These are phyloP conservation scores for Cyphotilapia sp. DNA, from an alignment of 2,113 vertebrate species.

Conservation along the genomic window DNA sequence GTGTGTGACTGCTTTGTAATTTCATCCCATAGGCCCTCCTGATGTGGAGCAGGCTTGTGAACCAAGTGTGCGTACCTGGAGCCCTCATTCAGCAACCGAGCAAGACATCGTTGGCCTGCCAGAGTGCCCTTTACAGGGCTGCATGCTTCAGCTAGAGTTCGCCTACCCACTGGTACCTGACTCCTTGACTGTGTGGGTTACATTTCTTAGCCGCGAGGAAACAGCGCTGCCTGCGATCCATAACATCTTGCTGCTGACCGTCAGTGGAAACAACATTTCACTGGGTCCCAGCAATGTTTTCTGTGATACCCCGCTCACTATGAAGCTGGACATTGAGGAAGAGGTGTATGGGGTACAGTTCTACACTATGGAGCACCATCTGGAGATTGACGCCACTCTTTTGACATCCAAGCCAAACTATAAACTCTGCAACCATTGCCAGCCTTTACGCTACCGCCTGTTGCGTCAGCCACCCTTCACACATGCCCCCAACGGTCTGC, in stretches of 20 bases:
- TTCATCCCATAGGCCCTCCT: conserved; percentile 81
- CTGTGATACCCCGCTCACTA: conserved; percentile 88
- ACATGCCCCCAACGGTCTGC: conserved; percentile 63
- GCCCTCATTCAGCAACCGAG: conserved; percentile 86
- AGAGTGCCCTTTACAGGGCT: conserved; percentile 85
- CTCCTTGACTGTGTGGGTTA: conserved; percentile 92
- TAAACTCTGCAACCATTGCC: conserved; percentile 75
- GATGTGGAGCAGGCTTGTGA: conserved; percentile 96
- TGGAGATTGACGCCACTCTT: conserved; percentile 93
- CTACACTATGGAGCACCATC: conserved; percentile 91
- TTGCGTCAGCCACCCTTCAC: conserved; percentile 82
- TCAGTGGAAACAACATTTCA: conserved; percentile 84
- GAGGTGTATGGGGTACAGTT: conserved; percentile 90
- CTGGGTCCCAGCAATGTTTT: conserved; percentile 89
- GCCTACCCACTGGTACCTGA: conserved; percentile 81
- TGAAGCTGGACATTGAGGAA: conserved; percentile 80
- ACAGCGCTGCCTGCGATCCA: conserved; percentile 84
- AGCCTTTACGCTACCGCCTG: conserved; percentile 82
- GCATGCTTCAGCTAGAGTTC: conserved; percentile 93
- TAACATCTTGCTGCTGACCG: conserved; percentile 84
- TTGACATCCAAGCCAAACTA: conserved; percentile 81
- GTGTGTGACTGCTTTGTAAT: neutral
- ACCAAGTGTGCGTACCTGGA: conserved; percentile 94
- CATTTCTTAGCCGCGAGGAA: conserved; percentile 86
- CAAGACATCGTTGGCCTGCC: conserved; percentile 74